These are phyloP conservation scores for Melanotaenia pygmaea DNA, from an alignment of 2,797 vertebrate species.

Conservation along the genomic window DNA sequence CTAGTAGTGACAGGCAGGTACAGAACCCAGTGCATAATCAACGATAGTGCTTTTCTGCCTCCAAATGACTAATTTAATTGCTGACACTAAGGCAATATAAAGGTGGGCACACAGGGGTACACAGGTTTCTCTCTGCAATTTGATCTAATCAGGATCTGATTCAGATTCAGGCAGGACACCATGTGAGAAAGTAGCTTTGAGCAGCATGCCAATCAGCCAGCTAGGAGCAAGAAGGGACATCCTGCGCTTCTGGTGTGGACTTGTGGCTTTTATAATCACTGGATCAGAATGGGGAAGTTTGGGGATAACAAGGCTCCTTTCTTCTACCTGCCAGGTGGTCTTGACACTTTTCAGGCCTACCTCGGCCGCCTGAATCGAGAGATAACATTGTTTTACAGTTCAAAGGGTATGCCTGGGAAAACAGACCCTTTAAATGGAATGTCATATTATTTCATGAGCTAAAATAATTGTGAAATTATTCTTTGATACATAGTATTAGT, in stretches of 20 bases:
- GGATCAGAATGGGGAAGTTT: conserved; percentile 67
- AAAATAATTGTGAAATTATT: background rate
- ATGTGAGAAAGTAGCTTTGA: conserved; percentile 62
- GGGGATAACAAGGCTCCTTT: conserved; percentile 68
- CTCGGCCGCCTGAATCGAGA: conserved; percentile 42
- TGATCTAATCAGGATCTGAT: conserved; percentile 77
- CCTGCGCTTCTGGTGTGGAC: conserved; percentile 59
- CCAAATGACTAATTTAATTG: conserved; percentile 68
- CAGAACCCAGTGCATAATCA: conserved; percentile 55
- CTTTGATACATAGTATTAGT: background rate
- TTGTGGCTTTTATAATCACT: conserved; percentile 69
- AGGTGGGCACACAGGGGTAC: conserved; percentile 69
- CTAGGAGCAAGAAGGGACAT: conserved; percentile 65
- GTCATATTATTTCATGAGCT: background rate
- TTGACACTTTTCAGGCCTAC: conserved; percentile 52
- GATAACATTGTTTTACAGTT: conserved; percentile 38
- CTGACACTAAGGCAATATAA: conserved; percentile 50
- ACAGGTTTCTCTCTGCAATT: conserved; percentile 71
- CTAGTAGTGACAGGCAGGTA: conserved; percentile 25
- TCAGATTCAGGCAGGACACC: conserved; percentile 67
- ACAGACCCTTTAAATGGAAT: conserved; percentile 1
- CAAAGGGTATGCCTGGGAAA: conserved; percentile 7
- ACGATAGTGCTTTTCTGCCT: conserved; percentile 47
- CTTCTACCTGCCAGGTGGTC: conserved; percentile 64
- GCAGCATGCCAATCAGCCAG: conserved; percentile 69